Base-by-base conservation (phyloP, 2,797 vertebrate genomes). In the Dallia pectoralis region DNA sequence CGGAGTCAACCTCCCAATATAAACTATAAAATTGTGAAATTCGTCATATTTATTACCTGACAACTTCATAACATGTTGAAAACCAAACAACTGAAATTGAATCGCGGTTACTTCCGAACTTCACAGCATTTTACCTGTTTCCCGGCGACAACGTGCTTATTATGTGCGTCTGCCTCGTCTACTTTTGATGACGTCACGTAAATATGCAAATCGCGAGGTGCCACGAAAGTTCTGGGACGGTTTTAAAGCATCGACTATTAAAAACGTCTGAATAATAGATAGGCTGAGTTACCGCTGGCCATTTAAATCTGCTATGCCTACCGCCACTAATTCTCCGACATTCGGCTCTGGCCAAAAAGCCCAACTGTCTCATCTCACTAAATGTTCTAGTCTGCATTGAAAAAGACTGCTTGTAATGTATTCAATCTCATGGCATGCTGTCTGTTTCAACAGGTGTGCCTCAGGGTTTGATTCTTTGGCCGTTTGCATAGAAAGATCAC, bases 151-250 rank as follows among this genome's bases (percentile, higher is more conserved):
- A 47, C 53, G 51, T 32, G 72, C 16, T 32, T 33, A 59, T 32
- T 33, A 59, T 27, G 25, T 15, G 12, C 32, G 18, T 16, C 9
- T 29, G 56, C 29, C 59, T 61, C 19, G 74, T 67, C 70, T 32
- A 65, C 16, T 47, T 25, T 25, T 62, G 51, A 76, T 76, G 74
- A 76, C 70, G 64, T 76, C 14, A 16, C 8, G 0, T 14, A 59
- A 59, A 59, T 27, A 56, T 11, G 4, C 9, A 14, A 11, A 44
- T 44, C 40, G 40, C 9, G 11, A 44, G 3, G 40, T 12, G 40
- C 5, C 40, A 44, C 8, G 9, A 44, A 40, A 40, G 36, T 40
- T 44, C 0, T 44, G 6, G 14, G 40, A 12, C 40, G 9, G 14
- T 44, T 9, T 44, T 44, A 44, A 14, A 44, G 11, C 40, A 14